Evolutionary conservation across 2,113 vertebrate genomes (phyloP), one percentile per base, ranked within the genome.

Genomic region (Hepsetus odoe): DNA sequence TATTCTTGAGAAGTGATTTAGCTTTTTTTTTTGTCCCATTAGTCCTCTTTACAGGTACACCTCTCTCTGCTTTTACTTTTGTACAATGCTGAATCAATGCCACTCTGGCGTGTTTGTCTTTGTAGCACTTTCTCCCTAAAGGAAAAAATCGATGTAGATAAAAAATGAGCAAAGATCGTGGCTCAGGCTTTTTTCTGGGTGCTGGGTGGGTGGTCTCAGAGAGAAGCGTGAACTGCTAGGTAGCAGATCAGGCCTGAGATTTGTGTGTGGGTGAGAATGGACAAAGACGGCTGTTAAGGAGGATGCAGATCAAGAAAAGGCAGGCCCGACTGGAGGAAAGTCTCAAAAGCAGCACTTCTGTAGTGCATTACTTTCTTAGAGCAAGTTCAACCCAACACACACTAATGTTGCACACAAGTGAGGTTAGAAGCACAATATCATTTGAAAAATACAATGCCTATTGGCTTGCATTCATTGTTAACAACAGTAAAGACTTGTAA

Each of bases 91-190:
- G n/a, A 69, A 79, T 83, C 72, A 59, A 62, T 80, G 59, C 44
- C 32, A 32, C 61, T 53, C 28, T 14, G 26, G 66, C n/a, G 2
- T 51, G 65, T 66, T 59, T 30, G 38, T 69, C 46, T 69, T 65
- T 59, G 53, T 79, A 64, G 40, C 69, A 79, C 67, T 75, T 40
- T 61, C 81, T 80, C 26, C 42, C 70, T 38, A 42, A 79, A n/a
- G n/a, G n/a, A n/a, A 65, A 77, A 79, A 85, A 88, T 89, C 87
- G 56, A 82, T 88, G 79, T 24, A 13, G 72, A 85, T 85, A 76
- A 84, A 71, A 80, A 56, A 84, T 49, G 46, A 80, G 67, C 72
- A 82, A 83, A 66, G 86, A 86, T 86, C 76, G 44, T 46, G 66
- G 79, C 66, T 33, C 74, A 72, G 83, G 66, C 74, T 70, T 83